Evolutionary conservation across 2,888 invertebrate species (phyloP).

Genomic region (Trichopoda pennipes): DNA sequence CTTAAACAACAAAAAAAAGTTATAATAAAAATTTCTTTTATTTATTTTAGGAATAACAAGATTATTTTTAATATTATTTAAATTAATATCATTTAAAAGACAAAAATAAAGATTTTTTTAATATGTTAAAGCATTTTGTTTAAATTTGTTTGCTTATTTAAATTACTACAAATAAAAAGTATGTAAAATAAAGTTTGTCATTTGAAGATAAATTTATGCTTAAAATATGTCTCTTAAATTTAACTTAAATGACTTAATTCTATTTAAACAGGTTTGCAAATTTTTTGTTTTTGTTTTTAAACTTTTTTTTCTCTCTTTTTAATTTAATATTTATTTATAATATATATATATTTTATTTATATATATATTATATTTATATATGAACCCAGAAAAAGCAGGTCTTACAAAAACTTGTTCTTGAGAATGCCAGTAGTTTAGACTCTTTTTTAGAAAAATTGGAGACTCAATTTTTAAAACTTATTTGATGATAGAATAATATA

Average conservation of each 20-base stretch:
- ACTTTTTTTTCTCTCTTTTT: neutral
- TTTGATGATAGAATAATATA: too few species aligned
- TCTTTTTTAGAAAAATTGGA: too few species aligned
- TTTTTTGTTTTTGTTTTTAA: constrained; percentile 24
- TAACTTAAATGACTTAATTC: constrained; percentile 19
- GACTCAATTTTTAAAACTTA: too few species aligned
- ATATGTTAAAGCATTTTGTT: constrained; percentile 54
- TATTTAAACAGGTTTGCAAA: constrained; percentile 18
- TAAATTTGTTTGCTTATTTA: constrained; percentile 27
- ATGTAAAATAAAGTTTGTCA: constrained; percentile 29
- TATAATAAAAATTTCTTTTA: constrained; percentile 14
- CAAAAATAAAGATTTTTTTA: constrained; percentile 40
- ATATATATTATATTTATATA: too few species aligned
- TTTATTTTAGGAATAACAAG: constrained; percentile 50
- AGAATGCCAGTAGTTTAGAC: too few species aligned
- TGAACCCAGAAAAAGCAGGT: too few species aligned
- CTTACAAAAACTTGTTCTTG: too few species aligned
- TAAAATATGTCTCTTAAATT: constrained; percentile 46
- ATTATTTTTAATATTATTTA: constrained; percentile 26
- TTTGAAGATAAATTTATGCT: constrained; percentile 28
- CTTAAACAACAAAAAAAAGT: constrained; percentile 23
- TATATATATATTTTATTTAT: too few species aligned
- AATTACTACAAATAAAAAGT: neutral
- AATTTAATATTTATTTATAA: neutral
- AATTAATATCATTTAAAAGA: constrained; percentile 51